These are phyloP conservation scores for Erebia aethiops DNA, from an alignment of 2,888 invertebrate genomes.

Conservation along the genomic window DNA sequence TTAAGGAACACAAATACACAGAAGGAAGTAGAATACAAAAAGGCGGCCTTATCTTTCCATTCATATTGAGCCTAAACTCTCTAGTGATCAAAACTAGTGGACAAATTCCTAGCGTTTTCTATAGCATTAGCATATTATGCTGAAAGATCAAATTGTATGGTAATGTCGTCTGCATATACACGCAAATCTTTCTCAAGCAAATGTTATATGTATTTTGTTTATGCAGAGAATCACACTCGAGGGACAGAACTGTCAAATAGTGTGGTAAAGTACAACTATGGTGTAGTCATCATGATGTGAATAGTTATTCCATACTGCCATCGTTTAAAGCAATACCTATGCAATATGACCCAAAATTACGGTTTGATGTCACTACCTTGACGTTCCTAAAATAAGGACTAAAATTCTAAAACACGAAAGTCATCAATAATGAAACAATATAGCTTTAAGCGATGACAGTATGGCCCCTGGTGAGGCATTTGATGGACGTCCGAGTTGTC, in stretches of 20 bases:
- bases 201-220: not conserved
- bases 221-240: not conserved
- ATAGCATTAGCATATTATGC: not conserved
- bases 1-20: no score
- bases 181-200: not conserved
- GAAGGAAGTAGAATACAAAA: no score
- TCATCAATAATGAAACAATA: no score
- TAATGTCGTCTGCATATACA: not conserved
- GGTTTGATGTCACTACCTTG: no score
- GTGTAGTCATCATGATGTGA: not conserved
- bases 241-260: constrained; percentile 5
- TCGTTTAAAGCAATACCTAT: no score
- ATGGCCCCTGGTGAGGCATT: no score
- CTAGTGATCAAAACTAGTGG: not conserved
- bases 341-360: no score
- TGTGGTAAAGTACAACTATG: constrained; percentile 5
- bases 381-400: no score
- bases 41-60: no score
- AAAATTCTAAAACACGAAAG: no score
- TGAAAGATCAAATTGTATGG: constrained; percentile 6
- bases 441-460: no score
- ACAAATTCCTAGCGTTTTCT: not conserved
- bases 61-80: not conserved
- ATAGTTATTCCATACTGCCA: not conserved
- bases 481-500: no score